A percentile compares a stretch with the other conserved stretches of the same genome.
Evolutionary conservation across 2,797 vertebrate genomes (phyloP).

Genomic region (Diglossa cyanea): DNA sequence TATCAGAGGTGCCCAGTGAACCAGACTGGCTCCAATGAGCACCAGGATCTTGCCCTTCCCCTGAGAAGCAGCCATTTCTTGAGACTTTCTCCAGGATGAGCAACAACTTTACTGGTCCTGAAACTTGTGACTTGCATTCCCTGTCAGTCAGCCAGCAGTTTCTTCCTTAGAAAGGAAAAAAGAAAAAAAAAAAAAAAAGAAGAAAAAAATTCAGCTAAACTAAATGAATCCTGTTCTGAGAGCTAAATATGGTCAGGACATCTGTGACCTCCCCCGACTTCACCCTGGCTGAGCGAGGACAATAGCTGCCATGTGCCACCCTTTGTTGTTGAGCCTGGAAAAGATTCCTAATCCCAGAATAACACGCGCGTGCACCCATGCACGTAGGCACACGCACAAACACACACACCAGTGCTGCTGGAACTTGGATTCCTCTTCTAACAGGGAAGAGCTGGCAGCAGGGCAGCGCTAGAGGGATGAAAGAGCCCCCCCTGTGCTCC

Average conservation of each 20-base stretch:
- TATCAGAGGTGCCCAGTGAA: neutral
- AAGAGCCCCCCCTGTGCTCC: neutral
- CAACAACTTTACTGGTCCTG: neutral
- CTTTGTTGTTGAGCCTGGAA: conserved; percentile 35
- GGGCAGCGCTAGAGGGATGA: neutral
- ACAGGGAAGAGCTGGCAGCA: neutral
- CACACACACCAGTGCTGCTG: neutral
- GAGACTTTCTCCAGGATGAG: neutral
- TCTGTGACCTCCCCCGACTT: conserved; percentile 58
- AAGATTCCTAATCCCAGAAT: conserved; percentile 19
- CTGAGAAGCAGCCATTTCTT: neutral
- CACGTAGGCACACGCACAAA: conserved; percentile 18
- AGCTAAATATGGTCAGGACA: conserved; percentile 65
- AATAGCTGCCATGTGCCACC: conserved; percentile 53
- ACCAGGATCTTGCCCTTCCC: neutral
- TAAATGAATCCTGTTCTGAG: conserved; percentile 37
- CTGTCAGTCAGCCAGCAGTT: neutral
- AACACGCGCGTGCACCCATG: neutral
- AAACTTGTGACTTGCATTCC: conserved; percentile 1
- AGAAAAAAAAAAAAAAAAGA: neutral
- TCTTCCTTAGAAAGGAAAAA: neutral
- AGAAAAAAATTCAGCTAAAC: neutral
- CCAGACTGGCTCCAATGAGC: neutral
- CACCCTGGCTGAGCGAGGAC: conserved; percentile 42
- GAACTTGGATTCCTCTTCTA: neutral